Conservation (phyloP, 2,113 vertebrate species). For the Emydura subglobosa region DNA sequence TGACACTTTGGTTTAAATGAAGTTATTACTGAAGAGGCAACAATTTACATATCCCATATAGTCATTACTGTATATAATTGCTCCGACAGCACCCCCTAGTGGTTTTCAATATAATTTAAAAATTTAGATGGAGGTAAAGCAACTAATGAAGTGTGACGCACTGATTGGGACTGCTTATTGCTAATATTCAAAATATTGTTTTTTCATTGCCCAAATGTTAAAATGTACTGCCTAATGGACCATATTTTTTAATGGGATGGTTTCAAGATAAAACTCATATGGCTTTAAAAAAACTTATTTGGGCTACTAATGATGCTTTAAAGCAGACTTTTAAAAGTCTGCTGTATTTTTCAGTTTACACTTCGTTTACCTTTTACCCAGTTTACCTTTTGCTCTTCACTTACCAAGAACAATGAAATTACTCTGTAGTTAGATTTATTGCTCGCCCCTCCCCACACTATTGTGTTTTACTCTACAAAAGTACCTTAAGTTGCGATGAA, state of each 20-base stretch:
- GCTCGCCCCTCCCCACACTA: too few species aligned
- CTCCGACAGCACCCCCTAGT: conserved; percentile 76
- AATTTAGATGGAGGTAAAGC: neutral
- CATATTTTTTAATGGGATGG: neutral
- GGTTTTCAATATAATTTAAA: conserved; percentile 49
- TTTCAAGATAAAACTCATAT: neutral
- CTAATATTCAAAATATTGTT: neutral
- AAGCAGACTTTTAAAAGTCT: neutral
- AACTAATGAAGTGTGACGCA: neutral
- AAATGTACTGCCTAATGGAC: neutral
- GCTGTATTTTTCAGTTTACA: neutral
- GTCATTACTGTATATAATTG: conserved; percentile 6
- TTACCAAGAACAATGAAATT: neutral
- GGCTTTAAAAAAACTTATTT: neutral
- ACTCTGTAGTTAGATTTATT: neutral
- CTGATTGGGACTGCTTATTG: neutral
- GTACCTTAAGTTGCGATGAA: neutral
- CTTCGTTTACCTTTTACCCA: neutral
- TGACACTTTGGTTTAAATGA: conserved; percentile 8
- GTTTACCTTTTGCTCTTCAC: neutral
- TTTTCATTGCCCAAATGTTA: neutral
- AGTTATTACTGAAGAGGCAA: conserved; percentile 22
- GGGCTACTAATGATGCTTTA: neutral
- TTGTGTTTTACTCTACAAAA: neutral
- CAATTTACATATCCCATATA: rapidly evolving